A percentile compares a stretch with the other conserved stretches of the same genome.
phyloP scores from a whole-genome alignment of 2,797 vertebrate genomes.

The Coregonus suidteri region DNA sequence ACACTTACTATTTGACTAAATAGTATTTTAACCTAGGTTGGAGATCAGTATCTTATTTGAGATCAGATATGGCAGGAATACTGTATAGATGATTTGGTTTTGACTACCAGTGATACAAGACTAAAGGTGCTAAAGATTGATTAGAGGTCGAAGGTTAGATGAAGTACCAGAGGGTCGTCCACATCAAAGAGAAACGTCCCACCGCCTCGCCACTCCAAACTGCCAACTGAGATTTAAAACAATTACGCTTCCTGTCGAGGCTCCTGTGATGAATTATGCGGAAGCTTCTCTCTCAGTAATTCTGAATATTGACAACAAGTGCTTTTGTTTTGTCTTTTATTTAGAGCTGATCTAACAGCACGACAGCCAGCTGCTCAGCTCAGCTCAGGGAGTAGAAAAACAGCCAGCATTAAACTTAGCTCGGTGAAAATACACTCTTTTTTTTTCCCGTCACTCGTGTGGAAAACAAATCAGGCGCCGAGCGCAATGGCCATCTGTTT shows the following conservation, averaged over 20 bases:
- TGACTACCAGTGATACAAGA: neutral
- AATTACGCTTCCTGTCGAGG: constrained; percentile 97
- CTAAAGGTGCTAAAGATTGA: neutral
- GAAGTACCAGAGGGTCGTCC: constrained; percentile 70
- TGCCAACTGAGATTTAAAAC: constrained; percentile 96
- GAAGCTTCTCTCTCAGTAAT: constrained; percentile 96
- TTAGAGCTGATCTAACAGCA: constrained; percentile 99
- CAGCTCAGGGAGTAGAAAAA: constrained; percentile 98
- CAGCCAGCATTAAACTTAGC: constrained; percentile 98
- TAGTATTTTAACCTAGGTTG: neutral
- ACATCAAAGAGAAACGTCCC: constrained; percentile 68
- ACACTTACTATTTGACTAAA: no score
- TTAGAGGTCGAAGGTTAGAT: constrained; percentile 47
- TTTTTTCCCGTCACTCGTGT: constrained; percentile 88
- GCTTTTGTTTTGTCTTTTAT: constrained; percentile 99
- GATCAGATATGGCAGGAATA: neutral
- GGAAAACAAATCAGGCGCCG: constrained; percentile 97
- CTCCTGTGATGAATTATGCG: constrained; percentile 99
- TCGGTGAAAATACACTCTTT: constrained; percentile 90
- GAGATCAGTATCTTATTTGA: neutral
- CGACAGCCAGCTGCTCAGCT: constrained; percentile 99
- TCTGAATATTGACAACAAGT: constrained; percentile 99
- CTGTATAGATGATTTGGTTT: no score
- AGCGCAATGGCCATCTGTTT: constrained; percentile 99
- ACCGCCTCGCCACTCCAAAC: constrained; percentile 59